phyloP scores from a whole-genome alignment of 2,113 vertebrate genomes.

The Rhabdornis inornatus region DNA sequence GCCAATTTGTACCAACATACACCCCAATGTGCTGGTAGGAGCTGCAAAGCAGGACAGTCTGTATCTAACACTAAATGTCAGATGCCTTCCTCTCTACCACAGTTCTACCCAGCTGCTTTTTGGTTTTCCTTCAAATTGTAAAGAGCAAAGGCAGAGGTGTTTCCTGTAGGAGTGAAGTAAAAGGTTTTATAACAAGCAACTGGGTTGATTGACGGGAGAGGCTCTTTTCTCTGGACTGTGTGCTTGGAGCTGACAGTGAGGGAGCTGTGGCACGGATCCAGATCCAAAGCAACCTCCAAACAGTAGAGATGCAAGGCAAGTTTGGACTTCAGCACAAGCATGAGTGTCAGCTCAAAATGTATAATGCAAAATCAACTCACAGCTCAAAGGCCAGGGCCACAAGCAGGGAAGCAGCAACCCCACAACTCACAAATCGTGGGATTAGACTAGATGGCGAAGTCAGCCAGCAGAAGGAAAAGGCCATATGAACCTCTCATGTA shows the following conservation, averaged over 20 bases:
- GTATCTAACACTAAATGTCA: neutral
- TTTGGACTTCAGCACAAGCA: slow-evolving; percentile 40
- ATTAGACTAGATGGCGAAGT: neutral
- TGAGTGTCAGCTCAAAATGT: neutral
- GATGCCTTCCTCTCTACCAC: neutral
- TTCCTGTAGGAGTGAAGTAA: neutral
- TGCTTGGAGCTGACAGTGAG: neutral
- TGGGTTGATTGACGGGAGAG: neutral
- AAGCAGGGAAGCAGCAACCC: neutral
- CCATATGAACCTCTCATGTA: neutral
- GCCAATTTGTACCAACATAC: neutral
- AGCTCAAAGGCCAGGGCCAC: slow-evolving; percentile 45
- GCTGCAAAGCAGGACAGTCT: neutral
- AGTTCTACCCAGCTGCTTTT: neutral
- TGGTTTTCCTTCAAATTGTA: neutral
- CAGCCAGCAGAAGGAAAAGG: neutral
- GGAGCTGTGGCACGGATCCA: neutral
- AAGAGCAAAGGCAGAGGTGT: neutral
- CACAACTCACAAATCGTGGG: neutral
- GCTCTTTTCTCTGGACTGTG: neutral
- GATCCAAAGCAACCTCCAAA: neutral
- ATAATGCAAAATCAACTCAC: neutral
- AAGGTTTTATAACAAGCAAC: neutral
- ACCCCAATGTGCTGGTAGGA: neutral
- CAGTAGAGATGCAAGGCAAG: neutral